Evolutionary conservation across 2,797 vertebrate species (phyloP), one percentile per base, ranked within the genome.

Genomic region (Tenualosa ilisha): DNA sequence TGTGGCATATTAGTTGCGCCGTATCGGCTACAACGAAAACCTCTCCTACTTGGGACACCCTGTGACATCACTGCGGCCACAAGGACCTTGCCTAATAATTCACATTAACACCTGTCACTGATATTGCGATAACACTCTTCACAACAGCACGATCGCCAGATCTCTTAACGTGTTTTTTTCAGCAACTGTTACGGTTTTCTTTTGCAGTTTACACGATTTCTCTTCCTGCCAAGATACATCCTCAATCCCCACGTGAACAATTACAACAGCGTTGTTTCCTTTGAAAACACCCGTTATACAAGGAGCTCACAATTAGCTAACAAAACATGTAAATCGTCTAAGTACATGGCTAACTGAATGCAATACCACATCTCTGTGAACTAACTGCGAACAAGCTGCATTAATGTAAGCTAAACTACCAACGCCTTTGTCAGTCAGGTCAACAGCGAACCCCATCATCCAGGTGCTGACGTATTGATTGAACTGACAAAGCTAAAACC

Each of bases 401-500:
- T 20, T 22, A 15, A 79, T 46, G 40, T 79, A 11, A 43, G 72
- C 15, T 40, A 79, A 79, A 79, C 72, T 79, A 79, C 40, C 72
- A 79, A 79, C 40, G 37, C 72, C 37, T 79, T 79, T 79, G 72
- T 79, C 72, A 79, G 7, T 6, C 72, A 46, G 72, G 72, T 79
- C 72, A 22, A 43, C 72, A 79, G 40, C 17, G 40, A 79, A 79
- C 6, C 72, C 72, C 40, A 79, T 43, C 40, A 79, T 79, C 72
- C 72, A 79, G 40, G 53, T 83, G 82, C 85, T 81, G 83, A 50
- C 83, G 85, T 83, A 86, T 51, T 68, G 84, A 61, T 46, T 72
- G 81, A 81, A 79, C 59, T 84, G 12, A 81, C 72, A 79, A 79
- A 43, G 72, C 72, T 50, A 63, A 24, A 85, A 46, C 53, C 50